Base-by-base conservation (phyloP, 2,888 invertebrate species). In the Pyrrhia umbra region DNA sequence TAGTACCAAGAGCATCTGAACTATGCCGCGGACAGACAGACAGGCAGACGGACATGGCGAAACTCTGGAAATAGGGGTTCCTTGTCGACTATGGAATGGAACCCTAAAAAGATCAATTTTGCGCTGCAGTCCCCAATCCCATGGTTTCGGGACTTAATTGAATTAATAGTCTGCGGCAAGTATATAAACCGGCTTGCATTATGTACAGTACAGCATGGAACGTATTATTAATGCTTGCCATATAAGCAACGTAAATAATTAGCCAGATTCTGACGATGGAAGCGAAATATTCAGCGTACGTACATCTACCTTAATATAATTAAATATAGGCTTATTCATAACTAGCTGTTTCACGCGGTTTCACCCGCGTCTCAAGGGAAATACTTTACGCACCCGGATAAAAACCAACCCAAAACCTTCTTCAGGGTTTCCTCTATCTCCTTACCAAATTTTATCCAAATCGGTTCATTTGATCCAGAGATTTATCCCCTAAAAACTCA, bases 131-230 rank as follows among this genome's bases (percentile, higher is more conserved):
- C 67, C 75, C 58, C n/a, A n/a, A n/a, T n/a, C n/a, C n/a, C 66
- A 76, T 75, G 55, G 75, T 65, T 70, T 50, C 67, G 61, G 73
- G 81, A 75, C 34, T 85, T 85, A 85, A 86, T 85, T 85, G 70
- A 85, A 89, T 89, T 88, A 89, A 88, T 89, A 86, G 88, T 83
- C 85, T 79, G 88, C 71, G 86, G 88, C 51, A 47, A 70, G 75
- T 75, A 73, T 81, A 83, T 83, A 76, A 79, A 77, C 57, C 60
- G 51, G 70, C 61, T 63, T 66, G 70, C 68, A 64, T 60, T 68
- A 27, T 30, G 70, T 56, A 66, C 63, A n/a, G 62, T 62, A 70
- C 54, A 37, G 52, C 46, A 27, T 16, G 10, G 25, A 23, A 27
- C 18, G 18, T 55, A 66, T 57, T 65, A 43, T 73, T 50, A 62